Evolutionary conservation across 1,140 invertebrate genomes (phyloP), one percentile per base, ranked within the genome.

Genomic region (Hylaeus anthracinus): DNA sequence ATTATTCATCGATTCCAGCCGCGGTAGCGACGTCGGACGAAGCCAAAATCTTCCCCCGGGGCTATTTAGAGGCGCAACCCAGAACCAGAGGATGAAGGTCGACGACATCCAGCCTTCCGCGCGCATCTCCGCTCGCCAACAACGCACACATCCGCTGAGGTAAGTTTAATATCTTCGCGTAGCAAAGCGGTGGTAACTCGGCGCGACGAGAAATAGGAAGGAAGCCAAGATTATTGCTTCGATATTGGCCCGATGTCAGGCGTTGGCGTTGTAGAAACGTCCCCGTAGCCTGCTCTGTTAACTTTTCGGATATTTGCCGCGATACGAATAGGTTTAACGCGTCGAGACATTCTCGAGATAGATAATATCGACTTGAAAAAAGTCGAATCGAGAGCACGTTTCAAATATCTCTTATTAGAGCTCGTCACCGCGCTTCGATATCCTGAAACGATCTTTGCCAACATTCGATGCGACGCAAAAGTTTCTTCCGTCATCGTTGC

Each of bases 191-290:
- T 39, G 58, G 75, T 77, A 81, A 85, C 78, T 83, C 53, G 72
- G 26, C 55, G 70, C 64, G 56, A 55, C 63, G 56, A 65, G 77
- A 73, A 78, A 78, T 66, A 63, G 83, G 81, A 76, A 81, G 85
- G 72, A 79, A 86, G 81, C 85, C 83, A 86, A 86, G 89, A 89
- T 90, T 89, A 90, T 91, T 93, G 88, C 92, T 90, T 92, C 90
- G 90, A 93, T 93, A 92, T 93, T 92, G 90, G 88, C 79, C 10
- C 82, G 88, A 91, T 91, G 90, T 89, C 88, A 89, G 89, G 84
- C 86, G 86, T 88, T 26, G 26, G 26, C 86, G 87, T 51, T 0
- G 51, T 45, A 3, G 9, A 10, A 10, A 2, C 51, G 5, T 48
- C 4, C 26, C 26, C 26, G 26, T 26, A 26, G 26, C 26, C 26